Base-by-base conservation (phyloP, 2,113 vertebrate genomes). In the Glaucomys volans region DNA sequence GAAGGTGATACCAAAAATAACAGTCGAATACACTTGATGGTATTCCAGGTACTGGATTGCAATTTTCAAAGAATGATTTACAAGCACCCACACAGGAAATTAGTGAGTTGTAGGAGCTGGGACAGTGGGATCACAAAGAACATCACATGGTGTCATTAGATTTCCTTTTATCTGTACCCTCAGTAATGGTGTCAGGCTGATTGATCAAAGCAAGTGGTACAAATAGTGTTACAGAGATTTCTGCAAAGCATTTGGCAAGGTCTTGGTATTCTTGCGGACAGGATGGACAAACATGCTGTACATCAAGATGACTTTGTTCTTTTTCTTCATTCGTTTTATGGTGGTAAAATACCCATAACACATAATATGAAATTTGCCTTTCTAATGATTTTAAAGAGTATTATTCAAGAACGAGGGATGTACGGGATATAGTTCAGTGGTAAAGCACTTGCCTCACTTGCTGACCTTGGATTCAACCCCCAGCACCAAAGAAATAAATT, bases 181-280 rank as follows among this genome's bases (percentile, higher is more conserved):
- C 74, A 50, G 47, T 74, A 32, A 90, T 66, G 71, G 83, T 75
- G 30, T 62, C 87, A 84, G 59, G 42, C 17, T 74, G 54, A 22
- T 54, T 89, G 76, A 97, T 97, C 97, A 96, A 96, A 97, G 66
- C 64, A 47, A 74, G 74, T 84, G 16, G 57, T 62, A 80, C 37
- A 89, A 95, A 86, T 17, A 42, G 69, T 50, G 32, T 76, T 62
- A 24, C 69, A 90, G 90, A 87, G 57, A 66, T 67, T 84, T 81
- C 80, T 95, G 42, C 67, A 64, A 37, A 26, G 16, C 84, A 37
- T 90, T 97, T 96, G 89, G 67, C 85, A 97, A 96, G 92, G 85
- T 54, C 94, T 95, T 83, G 11, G 62, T 76, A 77, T 92, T 30
- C 52, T 94, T 16, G 8, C 93, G 76, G 64, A 74, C 50, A 64